phyloP scores from a whole-genome alignment of 1,140 invertebrate genomes.

The Drosophila ambigua region DNA sequence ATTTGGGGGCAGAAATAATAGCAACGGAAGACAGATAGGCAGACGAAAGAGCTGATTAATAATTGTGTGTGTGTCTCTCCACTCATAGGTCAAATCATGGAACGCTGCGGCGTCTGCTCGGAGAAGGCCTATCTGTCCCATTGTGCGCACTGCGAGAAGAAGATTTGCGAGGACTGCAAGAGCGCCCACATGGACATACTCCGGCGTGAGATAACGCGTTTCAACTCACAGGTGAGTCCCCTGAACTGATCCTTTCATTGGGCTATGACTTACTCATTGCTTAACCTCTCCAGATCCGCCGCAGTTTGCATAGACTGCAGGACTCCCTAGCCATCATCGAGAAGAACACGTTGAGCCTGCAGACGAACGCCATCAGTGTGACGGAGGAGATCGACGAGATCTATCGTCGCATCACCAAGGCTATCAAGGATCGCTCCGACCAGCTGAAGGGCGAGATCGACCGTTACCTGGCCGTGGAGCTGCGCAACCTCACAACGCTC shows the following conservation, averaged over 20 bases:
- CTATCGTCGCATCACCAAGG: conserved; percentile 94
- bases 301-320: conserved; percentile 93
- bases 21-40: conserved; percentile 1
- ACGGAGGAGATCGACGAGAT: conserved; percentile 97
- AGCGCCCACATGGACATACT: conserved; percentile 98
- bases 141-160: conserved; percentile 97
- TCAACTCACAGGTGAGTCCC: conserved; percentile 93
- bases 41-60: conserved; percentile 13
- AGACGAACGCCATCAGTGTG: conserved; percentile 93
- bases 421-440: conserved; percentile 95
- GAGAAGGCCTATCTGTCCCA: conserved; percentile 95
- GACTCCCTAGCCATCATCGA: conserved; percentile 93
- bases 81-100: conserved; percentile 89
- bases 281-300: conserved; percentile 86
- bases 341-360: conserved; percentile 92
- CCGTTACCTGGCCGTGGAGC: conserved; percentile 92
- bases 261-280: neutral
- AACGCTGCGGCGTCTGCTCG: conserved; percentile 94
- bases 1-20: conserved; percentile 7
- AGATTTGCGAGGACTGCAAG: conserved; percentile 95
- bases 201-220: conserved; percentile 95
- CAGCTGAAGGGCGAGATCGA: conserved; percentile 95
- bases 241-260: neutral
- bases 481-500: conserved; percentile 92
- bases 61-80: neutral